These are phyloP conservation scores for Paracentrotus lividus DNA, from an alignment of 53 echinoderm and acorn worm genomes.

Conservation along the genomic window DNA sequence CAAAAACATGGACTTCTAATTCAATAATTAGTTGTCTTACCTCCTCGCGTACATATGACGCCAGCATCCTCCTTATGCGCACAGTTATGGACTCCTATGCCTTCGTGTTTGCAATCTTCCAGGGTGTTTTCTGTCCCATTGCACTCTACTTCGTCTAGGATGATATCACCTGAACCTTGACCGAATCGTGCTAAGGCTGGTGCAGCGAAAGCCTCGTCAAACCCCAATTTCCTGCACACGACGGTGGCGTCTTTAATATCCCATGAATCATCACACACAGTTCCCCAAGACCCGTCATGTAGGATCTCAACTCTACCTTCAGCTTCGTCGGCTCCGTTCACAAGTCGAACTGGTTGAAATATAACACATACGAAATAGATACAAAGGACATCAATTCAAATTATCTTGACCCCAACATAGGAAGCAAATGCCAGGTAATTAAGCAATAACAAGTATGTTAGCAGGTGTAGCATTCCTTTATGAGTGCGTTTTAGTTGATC, in stretches of 20 bases:
- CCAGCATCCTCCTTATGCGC: slow-evolving; percentile 5
- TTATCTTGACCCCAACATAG: too few species aligned
- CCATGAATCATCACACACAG: slow-evolving; percentile 15
- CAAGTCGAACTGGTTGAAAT: slow-evolving; percentile 11
- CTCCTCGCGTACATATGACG: background rate
- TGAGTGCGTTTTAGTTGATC: too few species aligned
- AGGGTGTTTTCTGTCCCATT: background rate
- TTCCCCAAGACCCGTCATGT: slow-evolving; percentile 8
- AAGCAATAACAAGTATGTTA: too few species aligned
- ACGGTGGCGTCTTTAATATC: background rate
- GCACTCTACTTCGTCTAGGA: background rate
- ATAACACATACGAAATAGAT: background rate
- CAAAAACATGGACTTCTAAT: too few species aligned
- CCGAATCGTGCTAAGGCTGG: background rate
- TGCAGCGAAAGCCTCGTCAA: background rate
- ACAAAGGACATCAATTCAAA: too few species aligned
- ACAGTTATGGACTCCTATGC: background rate
- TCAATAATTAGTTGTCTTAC: background rate
- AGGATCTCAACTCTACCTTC: slow-evolving; percentile 20
- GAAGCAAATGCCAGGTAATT: too few species aligned
- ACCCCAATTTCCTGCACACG: background rate
- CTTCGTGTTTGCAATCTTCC: background rate
- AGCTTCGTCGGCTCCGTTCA: background rate
- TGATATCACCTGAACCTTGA: background rate
- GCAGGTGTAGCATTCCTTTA: too few species aligned